These are phyloP conservation scores for Leptinotarsa tumamoca DNA, from an alignment of 2,888 invertebrate species.

Conservation along the genomic window DNA sequence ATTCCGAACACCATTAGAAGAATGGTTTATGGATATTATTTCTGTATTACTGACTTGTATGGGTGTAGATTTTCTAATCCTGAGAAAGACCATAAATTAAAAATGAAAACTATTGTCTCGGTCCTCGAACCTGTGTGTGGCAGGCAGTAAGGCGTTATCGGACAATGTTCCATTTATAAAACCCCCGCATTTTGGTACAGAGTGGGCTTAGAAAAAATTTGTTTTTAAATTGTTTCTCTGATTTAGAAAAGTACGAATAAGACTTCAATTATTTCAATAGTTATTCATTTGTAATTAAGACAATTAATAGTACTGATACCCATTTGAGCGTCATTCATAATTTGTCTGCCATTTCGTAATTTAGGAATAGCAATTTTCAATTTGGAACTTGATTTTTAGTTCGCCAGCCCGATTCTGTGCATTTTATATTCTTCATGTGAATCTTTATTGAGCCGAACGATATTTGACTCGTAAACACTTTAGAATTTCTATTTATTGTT, in stretches of 20 bases:
- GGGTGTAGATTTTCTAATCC: constrained; percentile 23
- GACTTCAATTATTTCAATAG: not conserved
- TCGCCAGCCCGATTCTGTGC: not conserved
- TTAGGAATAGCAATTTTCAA: not conserved
- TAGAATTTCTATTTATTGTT: constrained; percentile 12
- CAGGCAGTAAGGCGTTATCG: constrained; percentile 27
- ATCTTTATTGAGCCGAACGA: not conserved
- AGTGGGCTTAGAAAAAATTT: not conserved
- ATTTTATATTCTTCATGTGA: not conserved
- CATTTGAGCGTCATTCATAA: no score
- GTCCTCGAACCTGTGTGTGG: constrained; percentile 39
- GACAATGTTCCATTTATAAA: constrained; percentile 20
- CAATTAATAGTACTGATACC: no score
- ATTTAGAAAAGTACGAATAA: not conserved
- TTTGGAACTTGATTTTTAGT: not conserved
- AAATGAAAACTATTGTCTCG: constrained; percentile 32
- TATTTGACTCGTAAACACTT: constrained; percentile 2
- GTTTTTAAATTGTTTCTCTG: not conserved
- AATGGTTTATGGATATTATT: constrained; percentile 28
- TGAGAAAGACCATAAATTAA: constrained; percentile 36
- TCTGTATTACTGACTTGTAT: constrained; percentile 31
- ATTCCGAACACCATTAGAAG: constrained; percentile 9
- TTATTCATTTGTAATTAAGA: no score
- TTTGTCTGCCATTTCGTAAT: no score
- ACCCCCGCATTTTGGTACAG: constrained; percentile 5